Conservation (phyloP, 2,888 invertebrate species). For the Eupithecia centaureata region DNA sequence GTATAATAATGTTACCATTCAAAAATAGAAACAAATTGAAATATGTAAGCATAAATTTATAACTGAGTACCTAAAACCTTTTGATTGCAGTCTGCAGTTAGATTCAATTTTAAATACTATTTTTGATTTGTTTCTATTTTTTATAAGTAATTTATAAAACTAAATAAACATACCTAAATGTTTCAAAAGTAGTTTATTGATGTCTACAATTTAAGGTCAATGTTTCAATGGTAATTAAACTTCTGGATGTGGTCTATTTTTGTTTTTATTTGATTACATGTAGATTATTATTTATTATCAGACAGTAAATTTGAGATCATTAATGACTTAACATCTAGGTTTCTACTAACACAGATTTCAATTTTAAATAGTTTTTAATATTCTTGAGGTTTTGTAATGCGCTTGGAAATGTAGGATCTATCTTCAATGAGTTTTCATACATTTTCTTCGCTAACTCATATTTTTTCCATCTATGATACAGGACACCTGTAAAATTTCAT, state of each 20-base stretch:
- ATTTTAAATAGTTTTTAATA: constrained; percentile 19
- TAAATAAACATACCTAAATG: too few species aligned
- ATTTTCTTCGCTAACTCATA: constrained; percentile 87
- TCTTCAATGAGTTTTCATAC: constrained; percentile 89
- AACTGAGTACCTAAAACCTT: too few species aligned
- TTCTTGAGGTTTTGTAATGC: constrained; percentile 87
- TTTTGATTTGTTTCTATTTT: too few species aligned
- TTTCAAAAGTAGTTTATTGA: neutral
- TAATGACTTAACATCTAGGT: neutral
- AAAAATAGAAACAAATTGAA: too few species aligned
- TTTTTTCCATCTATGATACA: constrained; percentile 97
- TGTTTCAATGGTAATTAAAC: constrained; percentile 26
- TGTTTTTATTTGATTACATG: constrained; percentile 8
- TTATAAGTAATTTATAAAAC: too few species aligned
- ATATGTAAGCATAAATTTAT: too few species aligned
- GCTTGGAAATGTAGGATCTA: constrained; percentile 88
- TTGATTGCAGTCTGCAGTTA: too few species aligned
- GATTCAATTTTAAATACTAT: too few species aligned
- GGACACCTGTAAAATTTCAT: constrained; percentile 85
- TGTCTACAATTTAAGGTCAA: constrained; percentile 11
- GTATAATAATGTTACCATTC: too few species aligned
- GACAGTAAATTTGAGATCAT: neutral
- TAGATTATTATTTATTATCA: neutral
- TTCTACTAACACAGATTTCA: neutral
- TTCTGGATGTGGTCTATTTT: constrained; percentile 17